Evolutionary conservation across 2,113 vertebrate genomes (phyloP).

Genomic region (Heloderma charlesbogerti): DNA sequence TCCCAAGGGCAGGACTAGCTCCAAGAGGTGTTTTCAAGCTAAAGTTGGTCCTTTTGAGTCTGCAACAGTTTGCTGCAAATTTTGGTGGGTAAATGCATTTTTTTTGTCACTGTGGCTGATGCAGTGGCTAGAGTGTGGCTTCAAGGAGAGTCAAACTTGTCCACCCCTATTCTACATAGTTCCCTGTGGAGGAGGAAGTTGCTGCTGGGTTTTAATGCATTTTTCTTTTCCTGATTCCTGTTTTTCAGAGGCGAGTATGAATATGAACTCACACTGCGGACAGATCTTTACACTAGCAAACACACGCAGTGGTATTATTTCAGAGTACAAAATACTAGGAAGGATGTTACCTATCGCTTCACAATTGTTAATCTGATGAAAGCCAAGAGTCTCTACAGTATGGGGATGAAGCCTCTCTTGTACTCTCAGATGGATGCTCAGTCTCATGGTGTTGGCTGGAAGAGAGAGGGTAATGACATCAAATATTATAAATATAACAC

Average conservation of each 20-base stretch:
- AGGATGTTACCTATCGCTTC: constrained; percentile 84
- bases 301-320: constrained; percentile 98
- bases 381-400: constrained; percentile 85
- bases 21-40: too few relatives aligned
- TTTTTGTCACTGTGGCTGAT: too few relatives aligned
- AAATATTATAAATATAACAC: constrained; percentile 78
- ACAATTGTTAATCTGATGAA: constrained; percentile 93
- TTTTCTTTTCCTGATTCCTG: not conserved
- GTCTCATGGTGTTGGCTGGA: constrained; percentile 82
- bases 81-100: too few relatives aligned
- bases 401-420: constrained; percentile 87
- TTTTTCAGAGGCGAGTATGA: constrained; percentile 81
- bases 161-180: not conserved
- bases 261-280: constrained; percentile 87
- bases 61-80: too few relatives aligned
- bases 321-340: constrained; percentile 87
- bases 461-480: constrained; percentile 78
- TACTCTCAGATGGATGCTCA: constrained; percentile 87
- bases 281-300: constrained; percentile 90
- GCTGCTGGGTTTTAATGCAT: not conserved
- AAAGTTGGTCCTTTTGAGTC: too few relatives aligned
- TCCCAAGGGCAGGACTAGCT: too few relatives aligned
- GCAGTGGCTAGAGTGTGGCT: too few relatives aligned
- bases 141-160: too few relatives aligned
- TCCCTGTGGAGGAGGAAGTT: not conserved